Base-by-base conservation (phyloP, 2,113 vertebrate species). In the Columba janthina region DNA sequence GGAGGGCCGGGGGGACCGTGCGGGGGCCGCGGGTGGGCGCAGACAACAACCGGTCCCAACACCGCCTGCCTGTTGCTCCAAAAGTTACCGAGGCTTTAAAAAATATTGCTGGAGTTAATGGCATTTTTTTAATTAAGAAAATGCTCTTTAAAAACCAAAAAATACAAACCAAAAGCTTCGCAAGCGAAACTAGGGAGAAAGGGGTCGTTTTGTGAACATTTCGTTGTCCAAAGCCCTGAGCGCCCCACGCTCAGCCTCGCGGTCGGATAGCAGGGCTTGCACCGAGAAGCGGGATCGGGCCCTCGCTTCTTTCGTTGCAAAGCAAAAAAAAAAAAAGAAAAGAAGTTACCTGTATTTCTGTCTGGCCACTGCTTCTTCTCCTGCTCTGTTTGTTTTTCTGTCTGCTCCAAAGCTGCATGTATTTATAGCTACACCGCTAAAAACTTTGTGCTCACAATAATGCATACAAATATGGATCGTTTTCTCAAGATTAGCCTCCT, bases 181-280 rank as follows among this genome's bases (percentile, higher is more conserved):
- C 17, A 66, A 97, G 86, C 79, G 88, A 90, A 92, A 77, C 18
- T 5, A 26, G 13, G 13, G 60, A 6, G 29, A 28, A 54, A 5
- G 26, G 14, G 15, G 5, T 6, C 1, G 0, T 3, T 31, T 60
- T 44, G 65, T 4, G 2, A 65, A 13, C 3, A 1, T 5, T 64
- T 29, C 0, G 11, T 9, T 24, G 26, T 3, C 56, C 31, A 3
- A 25, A 61, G 36, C n/a, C 24, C 65, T 5, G 11, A 3, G 9
- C 2, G 42, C 31, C 40, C 65, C 24, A 15, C 15, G 12, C 28
- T 62, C 14, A 18, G n/a, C 32, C 42, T 60, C 53, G 10, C 28
- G 66, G 71, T n/a, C 32, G 7, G 56, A 7, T 4, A 58, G 2
- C 11, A 9, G 50, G 44, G 44, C 54, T 57, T 6, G 14, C 71